Conservation (phyloP, 2,888 invertebrate species). For the Microdon myrmicae region DNA sequence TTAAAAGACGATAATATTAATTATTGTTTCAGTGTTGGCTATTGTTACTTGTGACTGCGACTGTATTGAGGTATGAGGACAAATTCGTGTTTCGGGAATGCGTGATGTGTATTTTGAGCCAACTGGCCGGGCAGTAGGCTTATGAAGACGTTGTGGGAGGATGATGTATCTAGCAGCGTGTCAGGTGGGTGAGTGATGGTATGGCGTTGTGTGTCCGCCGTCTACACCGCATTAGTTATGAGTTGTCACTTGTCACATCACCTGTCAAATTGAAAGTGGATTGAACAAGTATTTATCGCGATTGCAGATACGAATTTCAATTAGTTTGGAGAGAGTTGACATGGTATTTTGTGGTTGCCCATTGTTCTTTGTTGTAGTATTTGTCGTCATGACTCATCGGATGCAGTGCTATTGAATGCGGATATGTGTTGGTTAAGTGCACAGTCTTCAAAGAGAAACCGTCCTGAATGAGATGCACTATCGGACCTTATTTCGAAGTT, state of each 20-base stretch:
- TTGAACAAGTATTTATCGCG: constrained; percentile 64
- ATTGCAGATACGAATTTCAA: constrained; percentile 66
- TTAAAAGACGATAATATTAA: constrained; percentile 67
- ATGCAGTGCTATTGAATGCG: no score
- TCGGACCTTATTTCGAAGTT: no score
- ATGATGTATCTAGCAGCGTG: constrained; percentile 39
- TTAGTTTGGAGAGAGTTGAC: constrained; percentile 58
- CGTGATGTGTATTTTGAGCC: constrained; percentile 27
- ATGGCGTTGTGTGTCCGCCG: constrained; percentile 38
- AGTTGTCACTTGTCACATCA: constrained; percentile 67
- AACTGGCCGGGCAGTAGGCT: constrained; percentile 14
- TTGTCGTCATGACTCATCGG: no score
- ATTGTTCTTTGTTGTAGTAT: no score
- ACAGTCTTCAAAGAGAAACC: no score
- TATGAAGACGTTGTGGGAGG: no score
- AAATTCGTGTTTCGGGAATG: constrained; percentile 11
- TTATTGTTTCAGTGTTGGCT: constrained; percentile 57
- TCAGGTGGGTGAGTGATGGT: constrained; percentile 40
- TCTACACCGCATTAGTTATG: constrained; percentile 61
- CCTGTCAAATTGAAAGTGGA: constrained; percentile 68
- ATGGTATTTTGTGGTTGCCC: constrained; percentile 29
- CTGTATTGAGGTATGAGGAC: constrained; percentile 6
- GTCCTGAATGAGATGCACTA: no score
- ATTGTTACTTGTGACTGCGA: constrained; percentile 28
- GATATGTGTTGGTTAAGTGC: no score